Evolutionary conservation across 2,888 invertebrate species (phyloP).

Genomic region (Heliconius ismenius): DNA sequence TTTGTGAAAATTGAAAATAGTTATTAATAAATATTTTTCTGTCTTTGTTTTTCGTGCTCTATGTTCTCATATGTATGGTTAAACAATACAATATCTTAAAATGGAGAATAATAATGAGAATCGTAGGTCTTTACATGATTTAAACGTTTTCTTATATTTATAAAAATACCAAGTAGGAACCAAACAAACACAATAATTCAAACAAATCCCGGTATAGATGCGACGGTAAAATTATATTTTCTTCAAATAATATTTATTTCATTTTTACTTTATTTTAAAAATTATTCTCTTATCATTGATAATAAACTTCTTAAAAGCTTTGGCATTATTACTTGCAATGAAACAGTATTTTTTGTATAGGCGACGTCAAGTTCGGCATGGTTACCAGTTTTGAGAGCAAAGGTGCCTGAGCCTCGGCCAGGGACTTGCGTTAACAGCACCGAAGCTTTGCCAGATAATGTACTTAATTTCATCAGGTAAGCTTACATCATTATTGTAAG

Average conservation of each 20-base stretch:
- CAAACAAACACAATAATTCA: not conserved
- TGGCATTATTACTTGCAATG: not conserved
- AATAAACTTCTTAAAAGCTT: not conserved
- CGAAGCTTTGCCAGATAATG: conserved; percentile 83
- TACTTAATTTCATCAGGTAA: conserved; percentile 86
- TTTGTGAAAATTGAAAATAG: not conserved
- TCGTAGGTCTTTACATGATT: too few species aligned
- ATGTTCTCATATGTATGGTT: not conserved
- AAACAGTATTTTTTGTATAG: conserved; percentile 53
- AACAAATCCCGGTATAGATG: not conserved
- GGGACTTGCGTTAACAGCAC: conserved; percentile 86
- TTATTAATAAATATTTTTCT: not conserved
- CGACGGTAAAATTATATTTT: not conserved
- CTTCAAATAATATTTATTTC: not conserved
- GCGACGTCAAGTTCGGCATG: conserved; percentile 85
- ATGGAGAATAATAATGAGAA: too few species aligned
- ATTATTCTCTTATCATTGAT: too few species aligned
- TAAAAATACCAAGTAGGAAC: too few species aligned
- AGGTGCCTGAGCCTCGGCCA: conserved; percentile 84
- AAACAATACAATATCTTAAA: too few species aligned
- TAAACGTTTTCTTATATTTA: too few species aligned
- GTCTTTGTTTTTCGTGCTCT: not conserved
- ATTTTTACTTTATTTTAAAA: too few species aligned
- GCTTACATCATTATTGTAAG: not conserved
- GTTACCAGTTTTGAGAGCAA: conserved; percentile 84